phyloP scores from a whole-genome alignment of 2,797 vertebrate genomes.

The Mus spretus region DNA sequence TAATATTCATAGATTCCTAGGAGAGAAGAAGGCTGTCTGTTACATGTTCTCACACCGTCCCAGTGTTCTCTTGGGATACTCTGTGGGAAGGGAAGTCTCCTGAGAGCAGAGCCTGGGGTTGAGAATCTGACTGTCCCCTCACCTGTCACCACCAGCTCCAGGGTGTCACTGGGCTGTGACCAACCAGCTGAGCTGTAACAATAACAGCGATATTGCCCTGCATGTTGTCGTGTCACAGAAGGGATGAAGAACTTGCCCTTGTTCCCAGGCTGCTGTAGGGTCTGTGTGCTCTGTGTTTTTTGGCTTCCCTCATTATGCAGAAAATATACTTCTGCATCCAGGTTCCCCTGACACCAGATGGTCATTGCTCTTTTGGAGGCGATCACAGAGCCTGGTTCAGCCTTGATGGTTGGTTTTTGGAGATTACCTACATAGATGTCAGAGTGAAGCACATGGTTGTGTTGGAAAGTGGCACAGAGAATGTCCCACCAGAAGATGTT shows the following conservation, averaged over 20 bases:
- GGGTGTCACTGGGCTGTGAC: not conserved
- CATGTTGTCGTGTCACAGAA: fast-evolving
- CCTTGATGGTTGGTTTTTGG: too few species aligned
- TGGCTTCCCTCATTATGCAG: too few species aligned
- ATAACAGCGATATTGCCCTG: not conserved
- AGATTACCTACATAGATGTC: too few species aligned
- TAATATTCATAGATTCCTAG: not conserved
- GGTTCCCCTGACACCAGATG: too few species aligned
- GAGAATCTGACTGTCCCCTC: not conserved
- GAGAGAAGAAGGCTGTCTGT: not conserved
- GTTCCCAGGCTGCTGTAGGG: fast-evolving
- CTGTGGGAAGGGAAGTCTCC: not conserved
- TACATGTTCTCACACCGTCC: not conserved
- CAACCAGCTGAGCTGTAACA: not conserved
- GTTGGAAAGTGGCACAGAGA: too few species aligned
- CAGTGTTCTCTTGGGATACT: too few species aligned
- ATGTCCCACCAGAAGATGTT: too few species aligned
- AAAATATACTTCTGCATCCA: too few species aligned
- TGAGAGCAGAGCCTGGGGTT: not conserved
- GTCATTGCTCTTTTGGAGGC: too few species aligned
- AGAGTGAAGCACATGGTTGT: too few species aligned
- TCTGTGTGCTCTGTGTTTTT: not conserved
- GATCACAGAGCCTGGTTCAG: too few species aligned
- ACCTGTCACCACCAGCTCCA: not conserved
- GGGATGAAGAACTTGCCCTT: not conserved